These are phyloP conservation scores for Holacanthus passer DNA, from an alignment of 2,113 vertebrate genomes.

Conservation along the genomic window DNA sequence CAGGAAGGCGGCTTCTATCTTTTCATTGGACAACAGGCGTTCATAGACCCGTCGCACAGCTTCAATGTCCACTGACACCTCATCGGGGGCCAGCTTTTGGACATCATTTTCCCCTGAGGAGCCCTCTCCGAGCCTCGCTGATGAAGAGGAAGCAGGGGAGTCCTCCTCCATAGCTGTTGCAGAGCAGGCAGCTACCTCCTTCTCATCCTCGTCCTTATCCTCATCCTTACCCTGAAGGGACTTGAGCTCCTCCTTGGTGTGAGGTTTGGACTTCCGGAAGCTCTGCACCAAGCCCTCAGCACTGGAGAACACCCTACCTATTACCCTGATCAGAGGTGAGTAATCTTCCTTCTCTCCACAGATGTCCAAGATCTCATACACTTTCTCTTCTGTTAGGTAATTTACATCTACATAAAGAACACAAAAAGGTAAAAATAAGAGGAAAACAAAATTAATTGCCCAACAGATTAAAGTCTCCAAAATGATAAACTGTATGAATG, in stretches of 20 bases:
- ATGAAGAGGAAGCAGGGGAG: conserved; percentile 84
- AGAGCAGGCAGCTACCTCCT: conserved; percentile 87
- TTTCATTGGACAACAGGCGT: conserved; percentile 94
- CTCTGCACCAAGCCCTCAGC: conserved; percentile 96
- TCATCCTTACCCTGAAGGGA: conserved; percentile 97
- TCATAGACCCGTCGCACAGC: conserved; percentile 95
- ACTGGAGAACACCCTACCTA: conserved; percentile 96
- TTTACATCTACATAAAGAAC: conserved; percentile 88
- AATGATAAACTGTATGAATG: not conserved
- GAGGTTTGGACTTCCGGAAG: conserved; percentile 94
- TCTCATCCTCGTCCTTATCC: conserved; percentile 98
- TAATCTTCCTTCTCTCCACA: conserved; percentile 95
- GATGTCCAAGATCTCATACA: conserved; percentile 95
- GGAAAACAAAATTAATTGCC: not conserved
- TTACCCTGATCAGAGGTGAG: conserved; percentile 95
- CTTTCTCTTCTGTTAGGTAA: conserved; percentile 95
- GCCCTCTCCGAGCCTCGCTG: conserved; percentile 86
- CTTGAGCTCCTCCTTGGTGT: conserved; percentile 98
- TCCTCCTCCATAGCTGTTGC: conserved; percentile 95
- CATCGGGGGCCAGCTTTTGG: conserved; percentile 90
- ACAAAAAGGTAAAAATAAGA: not conserved
- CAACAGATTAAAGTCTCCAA: not conserved
- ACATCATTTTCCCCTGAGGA: conserved; percentile 88
- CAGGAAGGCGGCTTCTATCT: conserved; percentile 97
- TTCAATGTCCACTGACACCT: conserved; percentile 97